Evolutionary conservation across 2,797 vertebrate species (phyloP), one percentile per base, ranked within the genome.

Genomic region (Champsocephalus esox): DNA sequence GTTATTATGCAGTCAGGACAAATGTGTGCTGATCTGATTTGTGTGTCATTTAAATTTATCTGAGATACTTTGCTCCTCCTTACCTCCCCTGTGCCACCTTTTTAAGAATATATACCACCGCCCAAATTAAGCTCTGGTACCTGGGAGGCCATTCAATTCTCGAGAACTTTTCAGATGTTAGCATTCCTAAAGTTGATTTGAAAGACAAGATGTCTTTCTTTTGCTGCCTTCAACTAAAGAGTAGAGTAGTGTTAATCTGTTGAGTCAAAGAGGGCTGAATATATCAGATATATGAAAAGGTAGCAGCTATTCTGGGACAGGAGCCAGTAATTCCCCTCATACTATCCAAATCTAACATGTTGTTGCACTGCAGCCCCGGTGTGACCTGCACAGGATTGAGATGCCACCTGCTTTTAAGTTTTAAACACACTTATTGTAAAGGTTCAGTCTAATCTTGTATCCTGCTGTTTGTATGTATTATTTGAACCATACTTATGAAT

Each of bases 401-500:
- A 92, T 84, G 93, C 88, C 88, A 85, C 83, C 87, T 90, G 85
- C 88, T 90, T 85, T 88, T 86, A 78, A 77, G 82, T 91, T 89
- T 74, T 59, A 75, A 85, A 82, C 75, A 62, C 82, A 59, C n/a
- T 91, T 84, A 82, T 88, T 93, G 87, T 94, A 89, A 91, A 84
- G 51, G 81, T 93, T 94, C 79, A 74, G 86, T 94, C 88, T 84
- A 75, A 90, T 88, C 66, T 78, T 90, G 92, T 94, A 92, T 65
- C 83, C 92, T 89, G 87, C 87, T 93, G 91, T 95, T 94, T 92
- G 83, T 93, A 94, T 93, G 91, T 93, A 90, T 92, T 94, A 54
- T 94, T 95, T 95, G 92, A 95, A 94, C 89, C 91, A 93, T 94
- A 92, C 87, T 92, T 91, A 93, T 92, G 85, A 86, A 91, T 94